Percentiles rank a stretch among this genome's conserved stretches.
These are phyloP conservation scores for Pantherophis guttatus DNA, from an alignment of 2,113 vertebrate species.

Conservation along the genomic window DNA sequence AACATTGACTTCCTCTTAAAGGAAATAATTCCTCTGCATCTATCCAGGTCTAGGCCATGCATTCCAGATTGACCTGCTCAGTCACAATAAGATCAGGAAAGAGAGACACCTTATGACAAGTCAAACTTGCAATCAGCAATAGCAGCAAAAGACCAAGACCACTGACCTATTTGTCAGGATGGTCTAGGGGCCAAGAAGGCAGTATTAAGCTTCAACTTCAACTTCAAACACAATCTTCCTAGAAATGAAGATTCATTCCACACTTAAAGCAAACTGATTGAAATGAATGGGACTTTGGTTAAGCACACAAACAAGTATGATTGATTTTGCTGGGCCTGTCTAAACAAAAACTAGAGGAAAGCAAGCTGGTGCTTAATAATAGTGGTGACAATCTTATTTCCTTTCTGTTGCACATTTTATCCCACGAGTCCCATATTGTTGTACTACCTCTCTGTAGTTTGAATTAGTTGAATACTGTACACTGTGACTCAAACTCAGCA, in stretches of 20 bases:
- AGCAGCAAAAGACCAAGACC: not conserved
- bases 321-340: not conserved
- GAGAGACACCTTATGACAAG: not conserved
- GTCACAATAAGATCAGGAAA: not conserved
- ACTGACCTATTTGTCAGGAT: not conserved
- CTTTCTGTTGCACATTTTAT: not conserved
- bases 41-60: not conserved
- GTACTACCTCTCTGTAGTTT: not conserved
- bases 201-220: not conserved
- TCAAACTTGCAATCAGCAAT: not conserved
- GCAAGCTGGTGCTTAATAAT: not conserved
- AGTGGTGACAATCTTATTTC: not conserved
- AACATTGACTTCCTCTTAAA: not conserved
- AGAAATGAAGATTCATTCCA: not conserved
- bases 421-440: not conserved
- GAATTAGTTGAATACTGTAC: not conserved
- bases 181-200: not conserved
- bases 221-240: not conserved
- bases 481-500: not conserved
- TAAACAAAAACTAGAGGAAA: not conserved
- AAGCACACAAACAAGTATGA: not conserved
- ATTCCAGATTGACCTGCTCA: not conserved
- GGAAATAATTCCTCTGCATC: not conserved
- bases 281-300: not conserved
- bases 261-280: not conserved